Evolutionary conservation across 2,113 vertebrate species (phyloP).

Genomic region (Calidris pygmaea): DNA sequence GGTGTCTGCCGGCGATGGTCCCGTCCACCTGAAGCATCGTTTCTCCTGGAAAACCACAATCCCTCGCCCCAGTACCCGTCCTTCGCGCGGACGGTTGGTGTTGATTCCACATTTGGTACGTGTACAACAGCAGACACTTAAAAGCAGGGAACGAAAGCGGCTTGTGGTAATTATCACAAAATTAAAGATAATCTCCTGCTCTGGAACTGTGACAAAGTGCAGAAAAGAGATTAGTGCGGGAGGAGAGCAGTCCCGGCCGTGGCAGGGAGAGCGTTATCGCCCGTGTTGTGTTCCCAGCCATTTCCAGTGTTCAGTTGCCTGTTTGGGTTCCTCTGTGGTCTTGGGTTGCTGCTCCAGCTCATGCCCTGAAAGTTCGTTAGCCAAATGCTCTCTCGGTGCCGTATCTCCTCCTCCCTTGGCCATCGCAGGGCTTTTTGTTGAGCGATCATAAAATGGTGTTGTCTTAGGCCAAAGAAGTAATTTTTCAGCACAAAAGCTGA

Average conservation of each 20-base stretch:
- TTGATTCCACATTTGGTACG: background rate
- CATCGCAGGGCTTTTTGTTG: background rate
- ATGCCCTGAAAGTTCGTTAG: accelerated
- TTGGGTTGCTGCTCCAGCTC: background rate
- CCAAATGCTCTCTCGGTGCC: background rate
- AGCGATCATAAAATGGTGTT: background rate
- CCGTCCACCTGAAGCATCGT: background rate
- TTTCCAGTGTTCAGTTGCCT: background rate
- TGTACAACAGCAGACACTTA: constrained; percentile 30
- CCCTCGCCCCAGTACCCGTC: background rate
- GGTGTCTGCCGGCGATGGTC: background rate
- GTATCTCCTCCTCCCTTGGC: accelerated
- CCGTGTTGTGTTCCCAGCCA: accelerated
- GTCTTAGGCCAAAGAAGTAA: background rate
- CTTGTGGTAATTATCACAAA: constrained; percentile 57
- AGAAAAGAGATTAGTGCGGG: background rate
- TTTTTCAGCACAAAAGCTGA: background rate
- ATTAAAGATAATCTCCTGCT: constrained; percentile 57
- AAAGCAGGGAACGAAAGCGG: constrained; percentile 14
- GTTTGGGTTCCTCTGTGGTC: background rate
- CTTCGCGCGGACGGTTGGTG: accelerated
- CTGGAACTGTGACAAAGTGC: constrained; percentile 53
- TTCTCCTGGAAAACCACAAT: background rate
- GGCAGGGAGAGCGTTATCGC: background rate
- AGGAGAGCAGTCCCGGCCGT: accelerated